Percentiles rank a stretch among this genome's conserved stretches.
phyloP scores from a whole-genome alignment of 2,113 vertebrate species.

The Nothocercus julius region DNA sequence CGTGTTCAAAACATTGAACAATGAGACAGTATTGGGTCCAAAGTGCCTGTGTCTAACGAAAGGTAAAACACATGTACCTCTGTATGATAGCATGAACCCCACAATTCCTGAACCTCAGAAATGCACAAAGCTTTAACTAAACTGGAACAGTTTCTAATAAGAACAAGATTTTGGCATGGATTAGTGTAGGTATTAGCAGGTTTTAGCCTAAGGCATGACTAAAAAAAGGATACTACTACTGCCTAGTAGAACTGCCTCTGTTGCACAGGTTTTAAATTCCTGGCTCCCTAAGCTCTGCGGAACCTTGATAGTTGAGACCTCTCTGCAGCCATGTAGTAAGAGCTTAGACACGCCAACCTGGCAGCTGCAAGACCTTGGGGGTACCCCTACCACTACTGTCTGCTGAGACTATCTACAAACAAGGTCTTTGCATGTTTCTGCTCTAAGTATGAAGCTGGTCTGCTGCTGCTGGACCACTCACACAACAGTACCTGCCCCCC shows the following conservation, averaged over 20 bases:
- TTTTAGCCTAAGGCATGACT: background rate
- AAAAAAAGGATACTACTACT: background rate
- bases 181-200: background rate
- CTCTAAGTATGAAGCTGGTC: background rate
- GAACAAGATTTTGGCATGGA: background rate
- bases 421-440: background rate
- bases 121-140: background rate
- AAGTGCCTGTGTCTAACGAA: background rate
- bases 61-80: background rate
- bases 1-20: background rate
- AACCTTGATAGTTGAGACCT: background rate
- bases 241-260: background rate
- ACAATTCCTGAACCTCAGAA: background rate
- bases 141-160: background rate
- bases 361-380: background rate
- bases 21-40: background rate
- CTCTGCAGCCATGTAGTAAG: background rate
- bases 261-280: background rate
- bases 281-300: background rate
- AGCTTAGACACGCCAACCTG: background rate
- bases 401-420: background rate
- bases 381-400: background rate
- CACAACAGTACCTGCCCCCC: background rate
- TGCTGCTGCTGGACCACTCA: background rate
- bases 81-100: background rate